Conservation (phyloP, 2,797 vertebrate genomes). For the Paratrypauchen microcephalus region DNA sequence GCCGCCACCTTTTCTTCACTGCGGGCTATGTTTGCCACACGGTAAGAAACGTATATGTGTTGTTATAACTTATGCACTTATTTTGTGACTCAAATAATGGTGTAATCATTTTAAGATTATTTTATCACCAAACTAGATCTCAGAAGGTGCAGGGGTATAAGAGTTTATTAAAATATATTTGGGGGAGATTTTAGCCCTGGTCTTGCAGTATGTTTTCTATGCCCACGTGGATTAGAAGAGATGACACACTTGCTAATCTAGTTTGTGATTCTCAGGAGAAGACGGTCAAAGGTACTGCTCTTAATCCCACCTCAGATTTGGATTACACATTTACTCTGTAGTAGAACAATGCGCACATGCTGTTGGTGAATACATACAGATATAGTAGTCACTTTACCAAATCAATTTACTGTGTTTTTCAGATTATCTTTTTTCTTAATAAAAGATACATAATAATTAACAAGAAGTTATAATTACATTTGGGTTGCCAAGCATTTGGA, state of each 20-base stretch:
- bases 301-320: slow-evolving; percentile 68
- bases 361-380: slow-evolving; percentile 6
- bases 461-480: background rate
- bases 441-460: background rate
- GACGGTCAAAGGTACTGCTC: slow-evolving; percentile 66
- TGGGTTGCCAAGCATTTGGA: background rate
- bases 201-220: slow-evolving; percentile 17
- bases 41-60: slow-evolving; percentile 65
- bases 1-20: slow-evolving; percentile 95
- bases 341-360: slow-evolving; percentile 27
- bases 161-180: slow-evolving; percentile 47
- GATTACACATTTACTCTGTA: slow-evolving; percentile 56
- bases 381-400: background rate
- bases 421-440: background rate
- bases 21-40: slow-evolving; percentile 94
- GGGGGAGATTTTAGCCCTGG: slow-evolving; percentile 43
- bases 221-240: slow-evolving; percentile 38
- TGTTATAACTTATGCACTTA: background rate
- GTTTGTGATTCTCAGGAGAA: slow-evolving; percentile 68
- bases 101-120: slow-evolving; percentile 21
- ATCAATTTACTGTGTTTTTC: background rate
- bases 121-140: background rate
- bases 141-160: slow-evolving; percentile 43
- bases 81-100: slow-evolving; percentile 17
- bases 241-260: slow-evolving; percentile 57